Conservation (phyloP, 2,888 invertebrate species). For the Xanthorhoe designata region DNA sequence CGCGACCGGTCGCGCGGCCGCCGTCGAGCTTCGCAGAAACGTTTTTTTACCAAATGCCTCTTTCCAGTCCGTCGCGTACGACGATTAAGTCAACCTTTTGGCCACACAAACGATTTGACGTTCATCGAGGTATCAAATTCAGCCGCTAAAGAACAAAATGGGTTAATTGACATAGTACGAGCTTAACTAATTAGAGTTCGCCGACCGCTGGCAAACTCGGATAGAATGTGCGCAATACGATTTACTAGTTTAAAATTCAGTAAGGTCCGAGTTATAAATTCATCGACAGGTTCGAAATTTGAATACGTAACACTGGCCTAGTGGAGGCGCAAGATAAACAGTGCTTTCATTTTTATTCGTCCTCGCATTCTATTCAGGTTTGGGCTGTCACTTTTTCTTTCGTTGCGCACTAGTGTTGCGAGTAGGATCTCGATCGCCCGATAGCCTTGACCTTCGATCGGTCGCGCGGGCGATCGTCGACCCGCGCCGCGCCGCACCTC, state of each 20-base stretch:
- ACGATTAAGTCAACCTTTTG: slow-evolving; percentile 56
- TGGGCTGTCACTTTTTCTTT: slow-evolving; percentile 85
- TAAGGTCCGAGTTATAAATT: slow-evolving; percentile 41
- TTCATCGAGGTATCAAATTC: slow-evolving; percentile 49
- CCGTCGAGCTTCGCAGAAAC: slow-evolving; percentile 61
- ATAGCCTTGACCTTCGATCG: slow-evolving; percentile 84
- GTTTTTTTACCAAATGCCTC: slow-evolving; percentile 58
- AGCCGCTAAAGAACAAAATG: slow-evolving; percentile 46
- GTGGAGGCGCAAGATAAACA: slow-evolving; percentile 56
- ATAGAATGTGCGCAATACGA: slow-evolving; percentile 39
- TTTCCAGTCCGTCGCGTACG: slow-evolving; percentile 60
- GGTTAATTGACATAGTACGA: slow-evolving; percentile 53
- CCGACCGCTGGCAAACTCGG: slow-evolving; percentile 64
- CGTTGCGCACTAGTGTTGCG: slow-evolving; percentile 61
- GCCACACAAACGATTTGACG: slow-evolving; percentile 55
- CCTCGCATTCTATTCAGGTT: slow-evolving; percentile 83
- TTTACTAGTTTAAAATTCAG: slow-evolving; percentile 17
- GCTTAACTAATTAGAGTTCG: slow-evolving; percentile 55
- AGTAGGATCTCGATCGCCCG: slow-evolving; percentile 69
- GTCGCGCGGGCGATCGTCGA: slow-evolving; percentile 79
- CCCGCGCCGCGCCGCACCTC: slow-evolving; percentile 62
- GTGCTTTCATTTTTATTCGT: slow-evolving; percentile 84
- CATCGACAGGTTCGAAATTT: slow-evolving; percentile 40
- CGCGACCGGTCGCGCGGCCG: slow-evolving; percentile 41
- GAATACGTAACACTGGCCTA: slow-evolving; percentile 49